Conservation (phyloP, 2,113 vertebrate species). For the Saccopteryx bilineata region DNA sequence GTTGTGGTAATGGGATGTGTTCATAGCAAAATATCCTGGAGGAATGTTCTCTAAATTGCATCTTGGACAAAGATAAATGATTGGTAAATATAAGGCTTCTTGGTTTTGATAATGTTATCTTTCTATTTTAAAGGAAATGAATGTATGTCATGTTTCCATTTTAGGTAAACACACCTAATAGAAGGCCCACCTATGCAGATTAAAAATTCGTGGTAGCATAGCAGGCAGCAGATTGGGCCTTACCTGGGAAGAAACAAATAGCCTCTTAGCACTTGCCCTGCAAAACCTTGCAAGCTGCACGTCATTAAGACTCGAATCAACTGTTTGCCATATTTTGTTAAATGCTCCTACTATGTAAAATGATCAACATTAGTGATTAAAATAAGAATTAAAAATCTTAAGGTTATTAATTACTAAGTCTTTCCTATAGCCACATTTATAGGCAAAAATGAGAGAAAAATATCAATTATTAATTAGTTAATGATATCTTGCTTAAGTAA, state of each 20-base stretch:
- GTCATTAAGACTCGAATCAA: slow-evolving; percentile 1
- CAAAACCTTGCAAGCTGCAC: not conserved
- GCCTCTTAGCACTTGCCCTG: not conserved
- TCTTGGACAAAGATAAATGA: not conserved
- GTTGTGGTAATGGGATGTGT: not conserved
- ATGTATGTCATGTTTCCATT: not conserved
- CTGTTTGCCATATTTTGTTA: not conserved
- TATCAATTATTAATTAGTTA: not conserved
- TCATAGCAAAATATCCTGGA: not conserved
- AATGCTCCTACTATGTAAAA: not conserved
- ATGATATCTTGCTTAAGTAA: not conserved
- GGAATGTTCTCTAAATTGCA: not conserved
- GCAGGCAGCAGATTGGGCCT: not conserved
- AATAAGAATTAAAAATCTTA: slow-evolving; percentile 37
- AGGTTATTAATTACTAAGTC: slow-evolving; percentile 3
- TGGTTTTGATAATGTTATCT: not conserved
- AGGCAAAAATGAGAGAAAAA: slow-evolving; percentile 30
- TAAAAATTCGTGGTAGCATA: not conserved
- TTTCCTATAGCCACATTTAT: not conserved
- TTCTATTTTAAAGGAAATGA: slow-evolving; percentile 56
- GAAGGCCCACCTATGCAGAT: slow-evolving; percentile 18
- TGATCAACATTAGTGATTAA: slow-evolving; percentile 29
- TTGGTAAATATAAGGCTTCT: not conserved
- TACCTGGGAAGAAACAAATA: slow-evolving; percentile 31
- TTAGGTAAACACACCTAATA: not conserved